Evolutionary conservation across 2,797 vertebrate genomes (phyloP).

Genomic region (Lophotriccus pileatus): DNA sequence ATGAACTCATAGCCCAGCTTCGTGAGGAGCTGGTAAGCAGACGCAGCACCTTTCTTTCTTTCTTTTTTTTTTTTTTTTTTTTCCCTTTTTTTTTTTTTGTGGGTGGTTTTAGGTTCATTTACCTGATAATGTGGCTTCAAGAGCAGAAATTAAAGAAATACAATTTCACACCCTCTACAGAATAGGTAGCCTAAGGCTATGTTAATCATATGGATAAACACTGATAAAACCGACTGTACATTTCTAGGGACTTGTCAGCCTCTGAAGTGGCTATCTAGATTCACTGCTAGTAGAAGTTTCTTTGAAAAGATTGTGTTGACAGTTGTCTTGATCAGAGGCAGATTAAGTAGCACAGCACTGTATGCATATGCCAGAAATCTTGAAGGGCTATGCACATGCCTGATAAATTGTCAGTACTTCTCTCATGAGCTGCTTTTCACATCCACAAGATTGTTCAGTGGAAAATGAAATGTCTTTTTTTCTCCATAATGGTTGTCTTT

Average conservation of each 20-base stretch:
- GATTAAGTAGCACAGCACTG: not conserved
- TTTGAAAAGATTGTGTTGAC: not conserved
- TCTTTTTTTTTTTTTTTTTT: accelerated
- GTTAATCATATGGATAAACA: not conserved
- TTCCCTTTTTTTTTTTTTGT: not conserved
- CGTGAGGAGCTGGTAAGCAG: slow-evolving; percentile 91
- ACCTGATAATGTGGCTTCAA: not conserved
- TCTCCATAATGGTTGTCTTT: not conserved
- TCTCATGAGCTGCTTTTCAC: not conserved
- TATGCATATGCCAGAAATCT: not conserved
- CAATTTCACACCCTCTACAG: not conserved
- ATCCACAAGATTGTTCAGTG: not conserved
- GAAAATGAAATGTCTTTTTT: not conserved
- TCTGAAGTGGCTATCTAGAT: not conserved
- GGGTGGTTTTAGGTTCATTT: not conserved
- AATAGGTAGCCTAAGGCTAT: not conserved
- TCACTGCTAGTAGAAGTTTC: not conserved
- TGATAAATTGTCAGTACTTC: not conserved
- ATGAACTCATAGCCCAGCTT: slow-evolving; percentile 89
- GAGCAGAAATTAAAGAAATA: not conserved
- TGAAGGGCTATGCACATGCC: not conserved
- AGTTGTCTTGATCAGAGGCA: slow-evolving; percentile 5
- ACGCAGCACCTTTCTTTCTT: not conserved
- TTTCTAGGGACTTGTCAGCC: not conserved
- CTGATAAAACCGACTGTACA: not conserved